A percentile compares a stretch with the other conserved stretches of the same genome.
These are phyloP conservation scores for Probaryconus sp. DNA, from an alignment of 1,140 invertebrate species.

Conservation along the genomic window DNA sequence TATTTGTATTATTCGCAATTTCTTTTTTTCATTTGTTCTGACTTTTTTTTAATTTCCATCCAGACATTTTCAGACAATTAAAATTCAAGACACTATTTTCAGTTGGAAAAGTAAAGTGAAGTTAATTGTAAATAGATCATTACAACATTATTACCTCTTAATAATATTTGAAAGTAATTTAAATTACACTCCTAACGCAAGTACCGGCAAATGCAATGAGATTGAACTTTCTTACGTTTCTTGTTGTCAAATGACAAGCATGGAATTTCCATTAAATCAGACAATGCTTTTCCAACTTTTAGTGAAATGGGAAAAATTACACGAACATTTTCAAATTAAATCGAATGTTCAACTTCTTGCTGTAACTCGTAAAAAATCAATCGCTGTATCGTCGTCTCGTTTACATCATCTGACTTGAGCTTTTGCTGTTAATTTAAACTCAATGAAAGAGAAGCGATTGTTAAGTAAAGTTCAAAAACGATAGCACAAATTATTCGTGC, in stretches of 20 bases:
- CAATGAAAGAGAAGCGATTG: too few relatives aligned
- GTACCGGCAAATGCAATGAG: slow-evolving; percentile 35
- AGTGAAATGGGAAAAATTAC: slow-evolving; percentile 51
- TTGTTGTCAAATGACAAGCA: slow-evolving; percentile 57
- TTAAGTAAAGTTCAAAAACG: too few relatives aligned
- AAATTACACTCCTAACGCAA: slow-evolving; percentile 27
- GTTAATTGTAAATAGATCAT: slow-evolving; percentile 14
- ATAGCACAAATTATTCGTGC: too few relatives aligned
- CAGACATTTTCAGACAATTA: too few relatives aligned
- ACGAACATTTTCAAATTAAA: slow-evolving; percentile 52
- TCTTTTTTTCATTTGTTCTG: too few relatives aligned
- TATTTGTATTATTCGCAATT: too few relatives aligned
- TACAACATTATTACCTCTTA: slow-evolving; percentile 32
- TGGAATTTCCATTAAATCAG: slow-evolving; percentile 60
- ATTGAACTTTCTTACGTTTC: slow-evolving; percentile 46
- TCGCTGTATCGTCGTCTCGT: slow-evolving; percentile 39
- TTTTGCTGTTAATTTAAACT: slow-evolving; percentile 9
- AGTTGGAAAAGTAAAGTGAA: too few relatives aligned
- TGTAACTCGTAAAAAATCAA: slow-evolving; percentile 43
- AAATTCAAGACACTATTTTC: too few relatives aligned
- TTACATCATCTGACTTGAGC: slow-evolving; percentile 11
- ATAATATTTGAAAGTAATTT: slow-evolving; percentile 52
- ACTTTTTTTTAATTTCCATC: too few relatives aligned
- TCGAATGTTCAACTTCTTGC: slow-evolving; percentile 40
- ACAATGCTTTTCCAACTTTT: slow-evolving; percentile 30